Evolutionary conservation across 1,140 invertebrate genomes (phyloP).

Genomic region (Chrysomallon squamiferum): DNA sequence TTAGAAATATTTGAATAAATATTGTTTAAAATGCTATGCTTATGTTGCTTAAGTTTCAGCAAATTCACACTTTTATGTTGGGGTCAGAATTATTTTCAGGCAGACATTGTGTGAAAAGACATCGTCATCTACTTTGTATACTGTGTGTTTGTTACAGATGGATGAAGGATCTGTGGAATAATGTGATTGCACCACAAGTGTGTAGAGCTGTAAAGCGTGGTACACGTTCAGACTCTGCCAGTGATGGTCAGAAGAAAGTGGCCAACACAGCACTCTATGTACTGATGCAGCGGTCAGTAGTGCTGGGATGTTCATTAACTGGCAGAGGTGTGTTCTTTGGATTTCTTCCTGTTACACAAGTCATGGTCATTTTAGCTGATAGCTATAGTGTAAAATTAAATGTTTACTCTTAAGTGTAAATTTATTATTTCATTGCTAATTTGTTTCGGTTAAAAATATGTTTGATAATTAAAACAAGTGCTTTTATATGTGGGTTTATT

Average conservation of each 20-base stretch:
- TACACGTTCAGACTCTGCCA: slow-evolving; percentile 36
- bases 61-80: too few relatives aligned
- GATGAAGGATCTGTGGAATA: slow-evolving; percentile 56
- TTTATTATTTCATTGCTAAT: neutral
- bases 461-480: too few relatives aligned
- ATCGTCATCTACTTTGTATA: too few relatives aligned
- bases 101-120: too few relatives aligned
- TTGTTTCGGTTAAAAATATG: neutral
- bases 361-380: neutral
- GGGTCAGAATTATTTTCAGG: too few relatives aligned
- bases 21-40: too few relatives aligned
- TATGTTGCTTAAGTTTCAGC: too few relatives aligned
- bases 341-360: neutral
- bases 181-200: slow-evolving; percentile 50
- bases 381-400: neutral
- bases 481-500: too few relatives aligned
- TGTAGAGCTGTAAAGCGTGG: slow-evolving; percentile 47
- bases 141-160: slow-evolving; percentile 55
- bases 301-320: slow-evolving; percentile 55
- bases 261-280: slow-evolving; percentile 60
- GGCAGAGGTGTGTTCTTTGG: slow-evolving; percentile 40
- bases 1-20: too few relatives aligned
- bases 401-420: neutral
- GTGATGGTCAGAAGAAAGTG: slow-evolving; percentile 57
- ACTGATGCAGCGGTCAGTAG: slow-evolving; percentile 56